Evolutionary conservation across 92 coral and sea anemone species (phyloP).

Genomic region (Heliopora coerulea): DNA sequence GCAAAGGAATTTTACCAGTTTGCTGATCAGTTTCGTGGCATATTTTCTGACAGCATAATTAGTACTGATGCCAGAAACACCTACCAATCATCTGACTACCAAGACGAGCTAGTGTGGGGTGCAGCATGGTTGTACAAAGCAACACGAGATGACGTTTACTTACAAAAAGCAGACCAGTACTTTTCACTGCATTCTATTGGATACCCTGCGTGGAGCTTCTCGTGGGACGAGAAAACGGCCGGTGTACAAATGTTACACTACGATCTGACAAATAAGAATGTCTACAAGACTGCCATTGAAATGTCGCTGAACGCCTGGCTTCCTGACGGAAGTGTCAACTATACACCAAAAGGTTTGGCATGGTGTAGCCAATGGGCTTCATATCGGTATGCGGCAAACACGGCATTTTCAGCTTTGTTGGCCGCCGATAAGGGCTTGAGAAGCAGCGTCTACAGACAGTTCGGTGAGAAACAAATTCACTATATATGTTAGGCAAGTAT

Average conservation of each 20-base stretch:
- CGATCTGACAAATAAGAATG: slow-evolving; percentile 53
- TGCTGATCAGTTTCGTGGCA: slow-evolving; percentile 76
- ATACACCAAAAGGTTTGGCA: slow-evolving; percentile 87
- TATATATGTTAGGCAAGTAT: slow-evolving; percentile 35
- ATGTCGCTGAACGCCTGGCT: slow-evolving; percentile 67
- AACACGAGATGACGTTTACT: slow-evolving; percentile 55
- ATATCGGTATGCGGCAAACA: slow-evolving; percentile 85
- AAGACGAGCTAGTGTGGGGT: slow-evolving; percentile 90
- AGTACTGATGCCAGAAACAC: slow-evolving; percentile 63
- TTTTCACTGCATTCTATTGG: slow-evolving; percentile 47
- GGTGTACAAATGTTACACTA: slow-evolving; percentile 73
- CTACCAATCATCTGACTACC: slow-evolving; percentile 58
- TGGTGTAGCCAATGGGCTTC: slow-evolving; percentile 87
- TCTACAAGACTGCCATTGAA: slow-evolving; percentile 53
- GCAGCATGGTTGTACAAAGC: slow-evolving; percentile 90
- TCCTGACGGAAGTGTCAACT: slow-evolving; percentile 59
- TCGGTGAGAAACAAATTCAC: slow-evolving; percentile 74
- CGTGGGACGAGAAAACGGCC: slow-evolving; percentile 80
- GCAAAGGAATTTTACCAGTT: slow-evolving; percentile 71
- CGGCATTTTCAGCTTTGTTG: slow-evolving; percentile 78
- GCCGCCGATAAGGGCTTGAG: slow-evolving; percentile 76
- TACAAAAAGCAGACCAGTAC: slow-evolving; percentile 66
- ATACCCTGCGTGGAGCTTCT: slow-evolving; percentile 62
- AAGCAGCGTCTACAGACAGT: slow-evolving; percentile 50
- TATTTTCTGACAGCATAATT: slow-evolving; percentile 71